A percentile compares a stretch with the other conserved stretches of the same genome.
Conservation (phyloP, 2,113 vertebrate genomes). For the Porphyrio hochstetteri region DNA sequence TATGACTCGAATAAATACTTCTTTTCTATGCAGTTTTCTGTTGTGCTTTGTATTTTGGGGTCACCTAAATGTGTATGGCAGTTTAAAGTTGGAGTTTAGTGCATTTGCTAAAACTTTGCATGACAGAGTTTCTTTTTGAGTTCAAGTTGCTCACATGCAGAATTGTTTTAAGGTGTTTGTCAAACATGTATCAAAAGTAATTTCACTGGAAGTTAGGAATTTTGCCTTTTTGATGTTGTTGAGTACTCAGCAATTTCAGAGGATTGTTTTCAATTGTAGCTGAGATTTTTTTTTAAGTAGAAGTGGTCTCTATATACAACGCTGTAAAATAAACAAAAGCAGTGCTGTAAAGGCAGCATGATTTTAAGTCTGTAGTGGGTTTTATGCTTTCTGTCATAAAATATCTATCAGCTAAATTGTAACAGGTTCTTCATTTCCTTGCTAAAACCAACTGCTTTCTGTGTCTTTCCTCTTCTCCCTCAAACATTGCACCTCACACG, state of each 20-base stretch:
- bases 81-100: neutral
- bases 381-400: neutral
- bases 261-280: neutral
- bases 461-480: neutral
- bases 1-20: neutral
- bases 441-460: neutral
- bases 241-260: neutral
- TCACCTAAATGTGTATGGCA: accelerated
- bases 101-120: neutral
- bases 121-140: neutral
- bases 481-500: neutral
- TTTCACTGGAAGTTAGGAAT: neutral
- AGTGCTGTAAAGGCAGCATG: neutral
- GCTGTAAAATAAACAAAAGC: neutral
- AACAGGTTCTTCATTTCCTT: neutral
- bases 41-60: neutral
- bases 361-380: neutral
- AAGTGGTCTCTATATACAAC: neutral
- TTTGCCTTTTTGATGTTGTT: neutral
- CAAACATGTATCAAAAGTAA: neutral
- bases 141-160: neutral
- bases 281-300: neutral
- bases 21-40: neutral
- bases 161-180: neutral
- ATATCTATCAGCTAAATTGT: neutral